Base-by-base conservation (phyloP, 2,888 invertebrate genomes). In the Orthonychiurus folsomi region DNA sequence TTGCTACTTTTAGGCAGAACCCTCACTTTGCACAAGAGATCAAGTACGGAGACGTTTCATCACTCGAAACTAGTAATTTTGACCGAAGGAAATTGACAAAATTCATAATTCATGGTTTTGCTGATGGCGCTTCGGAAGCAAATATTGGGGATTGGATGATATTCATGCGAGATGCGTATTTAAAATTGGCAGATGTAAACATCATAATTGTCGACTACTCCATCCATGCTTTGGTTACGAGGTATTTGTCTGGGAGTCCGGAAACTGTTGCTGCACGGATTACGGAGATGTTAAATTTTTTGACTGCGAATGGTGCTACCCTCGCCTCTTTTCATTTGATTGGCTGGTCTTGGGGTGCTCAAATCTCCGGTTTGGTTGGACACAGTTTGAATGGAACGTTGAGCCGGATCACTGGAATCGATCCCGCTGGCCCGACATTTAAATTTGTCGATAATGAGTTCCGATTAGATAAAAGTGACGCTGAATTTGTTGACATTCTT, bases 401-500 rank as follows among this genome's bases (percentile, higher is more conserved):
- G 50, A 69, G 69, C 9, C 54, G 72, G 53, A 70, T 72, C 27
- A 69, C 72, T n/a, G 72, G 72, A 15, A 27, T 67, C 20, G 72
- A 72, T 61, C 70, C 72, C 1, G 70, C 70, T 1, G 69, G 67
- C 3, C 71, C 69, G 24, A 67, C 69, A 3, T 69, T 69, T 55
- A 62, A 64, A 26, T 69, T 59, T 60, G 63, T 69, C 1, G 62
- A 62, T 9, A 63, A 69, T 50, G 66, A 68, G 20, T 66, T 66
- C 27, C 50, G 69, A 27, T 56, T 71, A 53, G 71, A 71, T 27
- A 68, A 66, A 50, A 54, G 59, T 5, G 66, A 66, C 55, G 66
- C 66, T 1, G 48, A 59, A 55, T 64, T 66, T 37, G 65, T 66
- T 1, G 64, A 66, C 23, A 60, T 66, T 1, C 60, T 64, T 24